These are phyloP conservation scores for Neoniphon sammara DNA, from an alignment of 2,797 vertebrate species.

Conservation along the genomic window DNA sequence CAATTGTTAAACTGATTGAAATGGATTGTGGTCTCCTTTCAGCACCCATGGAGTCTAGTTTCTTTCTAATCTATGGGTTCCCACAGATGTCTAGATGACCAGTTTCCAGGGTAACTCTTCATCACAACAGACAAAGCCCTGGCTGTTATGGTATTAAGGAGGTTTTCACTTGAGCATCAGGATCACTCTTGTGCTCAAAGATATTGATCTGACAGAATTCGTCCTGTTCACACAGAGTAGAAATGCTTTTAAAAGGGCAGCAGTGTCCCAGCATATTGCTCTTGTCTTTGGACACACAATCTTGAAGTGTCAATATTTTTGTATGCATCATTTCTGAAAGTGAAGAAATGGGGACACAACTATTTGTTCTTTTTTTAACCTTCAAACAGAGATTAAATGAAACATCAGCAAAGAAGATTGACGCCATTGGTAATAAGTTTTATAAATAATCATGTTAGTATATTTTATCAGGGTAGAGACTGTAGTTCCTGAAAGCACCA, in stretches of 20 bases:
- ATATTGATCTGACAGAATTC: slow-evolving; percentile 32
- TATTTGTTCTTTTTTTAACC: not conserved
- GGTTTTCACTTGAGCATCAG: slow-evolving; percentile 44
- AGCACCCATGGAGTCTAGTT: not conserved
- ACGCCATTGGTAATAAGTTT: too few species aligned
- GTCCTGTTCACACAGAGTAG: slow-evolving; percentile 6
- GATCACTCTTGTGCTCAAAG: slow-evolving; percentile 27
- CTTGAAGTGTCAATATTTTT: not conserved
- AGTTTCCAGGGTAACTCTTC: slow-evolving; percentile 39
- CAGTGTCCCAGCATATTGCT: not conserved
- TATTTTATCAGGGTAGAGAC: too few species aligned
- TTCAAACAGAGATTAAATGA: not conserved
- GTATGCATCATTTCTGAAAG: not conserved
- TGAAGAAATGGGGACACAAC: too few species aligned
- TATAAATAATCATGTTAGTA: too few species aligned
- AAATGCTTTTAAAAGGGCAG: not conserved
- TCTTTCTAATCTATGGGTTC: slow-evolving; percentile 32
- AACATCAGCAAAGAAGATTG: too few species aligned
- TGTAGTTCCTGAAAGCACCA: too few species aligned
- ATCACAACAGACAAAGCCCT: slow-evolving; percentile 10
- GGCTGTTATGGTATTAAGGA: slow-evolving; percentile 31
- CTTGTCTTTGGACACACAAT: not conserved
- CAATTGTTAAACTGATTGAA: too few species aligned
- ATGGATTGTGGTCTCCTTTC: too few species aligned
- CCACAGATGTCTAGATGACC: slow-evolving; percentile 38